These are phyloP conservation scores for Vanessa atalanta DNA, from an alignment of 1,140 invertebrate genomes.

Conservation along the genomic window DNA sequence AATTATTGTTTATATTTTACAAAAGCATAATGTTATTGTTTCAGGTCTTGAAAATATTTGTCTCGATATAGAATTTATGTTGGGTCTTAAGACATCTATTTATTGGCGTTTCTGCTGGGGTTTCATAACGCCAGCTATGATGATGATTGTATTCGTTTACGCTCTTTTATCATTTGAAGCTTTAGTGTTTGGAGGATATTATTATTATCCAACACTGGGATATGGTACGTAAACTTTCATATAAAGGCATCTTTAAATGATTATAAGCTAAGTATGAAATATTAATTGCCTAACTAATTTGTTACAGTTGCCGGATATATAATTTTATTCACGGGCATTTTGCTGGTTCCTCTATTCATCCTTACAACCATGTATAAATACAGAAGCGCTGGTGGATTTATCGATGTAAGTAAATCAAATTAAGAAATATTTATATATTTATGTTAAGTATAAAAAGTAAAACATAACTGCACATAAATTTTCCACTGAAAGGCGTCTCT, in stretches of 20 bases:
- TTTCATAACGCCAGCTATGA: conserved; percentile 86
- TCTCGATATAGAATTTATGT: conserved; percentile 90
- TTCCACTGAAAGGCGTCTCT: no score
- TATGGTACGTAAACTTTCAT: conserved; percentile 46
- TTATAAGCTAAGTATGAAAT: neutral
- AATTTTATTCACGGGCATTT: conserved; percentile 52
- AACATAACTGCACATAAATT: no score
- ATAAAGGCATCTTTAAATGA: conserved; percentile 1
- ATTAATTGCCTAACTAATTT: conserved; percentile 1
- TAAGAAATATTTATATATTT: neutral
- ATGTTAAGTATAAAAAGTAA: no score
- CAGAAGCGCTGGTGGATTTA: conserved; percentile 43
- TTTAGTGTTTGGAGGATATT: conserved; percentile 77
- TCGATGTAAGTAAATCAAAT: conserved; percentile 40
- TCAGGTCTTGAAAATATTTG: conserved; percentile 86
- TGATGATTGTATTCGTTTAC: conserved; percentile 87
- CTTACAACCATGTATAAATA: conserved; percentile 46
- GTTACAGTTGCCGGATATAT: conserved; percentile 60
- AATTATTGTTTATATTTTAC: neutral
- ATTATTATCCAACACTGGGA: conserved; percentile 51
- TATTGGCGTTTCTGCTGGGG: conserved; percentile 93
- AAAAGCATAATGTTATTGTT: conserved; percentile 10
- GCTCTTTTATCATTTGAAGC: conserved; percentile 80
- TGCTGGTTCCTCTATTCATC: conserved; percentile 53
- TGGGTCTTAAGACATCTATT: conserved; percentile 84